These are phyloP conservation scores for Cisticola juncidis DNA, from an alignment of 2,113 vertebrate genomes.

Conservation along the genomic window DNA sequence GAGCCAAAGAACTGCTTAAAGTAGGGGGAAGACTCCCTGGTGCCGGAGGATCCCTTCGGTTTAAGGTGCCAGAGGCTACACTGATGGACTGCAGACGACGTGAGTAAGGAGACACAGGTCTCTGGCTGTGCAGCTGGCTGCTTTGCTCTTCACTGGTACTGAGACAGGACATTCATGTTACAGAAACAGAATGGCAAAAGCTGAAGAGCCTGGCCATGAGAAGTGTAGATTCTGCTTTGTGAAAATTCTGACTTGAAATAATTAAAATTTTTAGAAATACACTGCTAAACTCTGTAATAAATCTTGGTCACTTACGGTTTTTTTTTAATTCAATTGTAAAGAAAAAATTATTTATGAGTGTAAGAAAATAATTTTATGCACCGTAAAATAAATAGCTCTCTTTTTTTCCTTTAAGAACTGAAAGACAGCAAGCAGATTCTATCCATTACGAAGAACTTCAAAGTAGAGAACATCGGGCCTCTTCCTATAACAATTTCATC, in stretches of 20 bases:
- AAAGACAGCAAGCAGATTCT: conserved; percentile 89
- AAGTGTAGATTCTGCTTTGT: not conserved
- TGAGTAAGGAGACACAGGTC: conserved; percentile 68
- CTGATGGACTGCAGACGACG: conserved; percentile 95
- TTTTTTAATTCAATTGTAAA: not conserved
- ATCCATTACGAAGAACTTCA: conserved; percentile 92
- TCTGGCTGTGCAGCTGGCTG: not conserved
- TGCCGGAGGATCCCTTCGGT: conserved; percentile 87
- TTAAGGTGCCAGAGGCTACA: conserved; percentile 95
- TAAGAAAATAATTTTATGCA: not conserved
- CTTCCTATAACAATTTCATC: conserved; percentile 91
- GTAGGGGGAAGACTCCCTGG: conserved; percentile 92
- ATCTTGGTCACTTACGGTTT: not conserved
- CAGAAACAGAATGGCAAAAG: not conserved
- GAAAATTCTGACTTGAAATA: not conserved
- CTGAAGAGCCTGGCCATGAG: not conserved
- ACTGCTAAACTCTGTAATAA: not conserved
- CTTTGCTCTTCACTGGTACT: not conserved
- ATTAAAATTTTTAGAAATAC: not conserved
- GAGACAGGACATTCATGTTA: not conserved
- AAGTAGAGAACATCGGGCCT: conserved; percentile 94
- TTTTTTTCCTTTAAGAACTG: conserved; percentile 74
- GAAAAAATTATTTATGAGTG: not conserved
- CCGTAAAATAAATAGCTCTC: not conserved
- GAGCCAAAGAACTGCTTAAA: conserved; percentile 89